Percentiles rank a stretch among this genome's conserved stretches.
phyloP scores from a whole-genome alignment of 2,113 vertebrate species.

The Arizona elegans region DNA sequence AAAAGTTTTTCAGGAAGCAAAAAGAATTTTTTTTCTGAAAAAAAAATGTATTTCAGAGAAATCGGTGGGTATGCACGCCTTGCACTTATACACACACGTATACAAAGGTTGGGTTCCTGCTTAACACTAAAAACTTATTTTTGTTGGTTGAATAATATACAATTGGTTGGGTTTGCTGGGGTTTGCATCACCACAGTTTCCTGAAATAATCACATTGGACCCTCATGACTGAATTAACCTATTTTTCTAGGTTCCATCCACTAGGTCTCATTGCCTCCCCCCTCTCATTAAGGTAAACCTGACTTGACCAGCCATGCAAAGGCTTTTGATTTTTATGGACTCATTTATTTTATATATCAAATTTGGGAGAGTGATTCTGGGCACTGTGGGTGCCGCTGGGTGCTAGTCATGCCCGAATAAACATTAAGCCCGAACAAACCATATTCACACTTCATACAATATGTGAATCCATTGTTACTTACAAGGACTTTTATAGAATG shows the following conservation, averaged over 20 bases:
- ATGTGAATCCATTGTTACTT: background rate
- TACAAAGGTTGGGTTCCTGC: background rate
- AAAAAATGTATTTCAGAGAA: too few species aligned
- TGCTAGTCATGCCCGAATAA: too few species aligned
- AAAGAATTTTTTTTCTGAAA: too few species aligned
- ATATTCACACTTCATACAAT: background rate
- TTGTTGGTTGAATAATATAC: background rate
- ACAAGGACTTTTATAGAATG: background rate
- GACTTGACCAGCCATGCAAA: background rate
- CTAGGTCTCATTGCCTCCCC: background rate
- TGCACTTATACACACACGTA: background rate
- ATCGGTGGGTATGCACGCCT: background rate
- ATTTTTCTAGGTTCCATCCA: background rate
- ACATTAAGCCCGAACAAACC: background rate
- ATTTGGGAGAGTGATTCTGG: background rate
- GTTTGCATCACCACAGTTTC: background rate
- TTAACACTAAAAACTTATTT: background rate
- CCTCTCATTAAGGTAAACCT: background rate
- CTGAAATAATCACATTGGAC: background rate
- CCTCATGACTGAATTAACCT: background rate
- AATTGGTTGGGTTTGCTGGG: background rate
- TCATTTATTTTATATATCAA: background rate
- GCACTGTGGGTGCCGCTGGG: too few species aligned
- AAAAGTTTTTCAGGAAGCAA: too few species aligned
- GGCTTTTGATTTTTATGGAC: background rate